Conservation (phyloP, 2,888 invertebrate genomes). For the Nysson spinosus region DNA sequence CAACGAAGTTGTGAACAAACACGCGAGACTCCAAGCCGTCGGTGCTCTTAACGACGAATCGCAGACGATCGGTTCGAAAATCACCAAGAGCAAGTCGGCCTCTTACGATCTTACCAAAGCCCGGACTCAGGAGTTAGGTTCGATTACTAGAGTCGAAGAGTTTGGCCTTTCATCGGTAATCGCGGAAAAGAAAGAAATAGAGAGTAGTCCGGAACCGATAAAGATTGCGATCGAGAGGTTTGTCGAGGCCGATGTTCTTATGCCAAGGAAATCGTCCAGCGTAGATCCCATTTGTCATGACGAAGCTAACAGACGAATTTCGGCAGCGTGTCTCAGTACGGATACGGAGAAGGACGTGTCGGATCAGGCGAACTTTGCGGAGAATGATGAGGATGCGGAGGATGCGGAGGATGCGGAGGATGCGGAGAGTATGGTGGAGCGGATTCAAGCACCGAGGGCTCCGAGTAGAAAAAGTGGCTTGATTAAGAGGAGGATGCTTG, state of each 20-base stretch:
- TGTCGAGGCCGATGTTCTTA: conserved; percentile 16
- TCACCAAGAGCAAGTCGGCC: conserved; percentile 46
- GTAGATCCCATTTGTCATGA: conserved; percentile 56
- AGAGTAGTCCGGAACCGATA: background rate
- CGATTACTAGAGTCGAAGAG: conserved; percentile 67
- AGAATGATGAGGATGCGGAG: conserved; percentile 24
- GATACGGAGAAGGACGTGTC: conserved; percentile 52
- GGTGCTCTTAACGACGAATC: conserved; percentile 56
- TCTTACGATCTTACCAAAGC: conserved; percentile 71
- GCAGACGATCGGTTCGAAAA: background rate
- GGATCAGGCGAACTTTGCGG: conserved; percentile 1
- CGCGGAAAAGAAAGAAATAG: background rate
- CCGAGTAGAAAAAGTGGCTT: conserved; percentile 64
- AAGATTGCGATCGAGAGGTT: background rate
- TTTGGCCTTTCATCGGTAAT: conserved; percentile 60
- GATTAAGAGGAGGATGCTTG: conserved; percentile 74
- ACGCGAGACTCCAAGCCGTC: conserved; percentile 70
- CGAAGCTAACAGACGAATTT: conserved; percentile 35
- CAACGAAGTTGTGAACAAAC: conserved; percentile 69
- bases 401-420: conserved; percentile 27
- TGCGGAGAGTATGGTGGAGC: conserved; percentile 5
- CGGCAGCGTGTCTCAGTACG: conserved; percentile 66
- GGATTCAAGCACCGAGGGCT: conserved; percentile 47
- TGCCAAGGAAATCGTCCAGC: conserved; percentile 58
- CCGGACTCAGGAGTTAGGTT: conserved; percentile 55